Evolutionary conservation across 1,140 invertebrate species (phyloP).

Genomic region (Magallana gigas): DNA sequence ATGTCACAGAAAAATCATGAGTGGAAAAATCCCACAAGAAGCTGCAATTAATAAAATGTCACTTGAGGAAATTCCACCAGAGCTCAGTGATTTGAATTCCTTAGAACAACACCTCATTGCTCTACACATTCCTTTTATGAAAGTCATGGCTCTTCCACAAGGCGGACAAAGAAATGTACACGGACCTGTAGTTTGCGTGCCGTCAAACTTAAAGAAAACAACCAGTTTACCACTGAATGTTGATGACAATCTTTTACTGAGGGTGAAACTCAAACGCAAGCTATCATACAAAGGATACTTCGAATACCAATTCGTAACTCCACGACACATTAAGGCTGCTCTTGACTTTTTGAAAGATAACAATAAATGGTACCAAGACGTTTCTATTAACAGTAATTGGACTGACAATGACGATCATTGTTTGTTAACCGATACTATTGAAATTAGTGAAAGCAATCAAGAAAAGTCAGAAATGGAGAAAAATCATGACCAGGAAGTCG

Average conservation of each 20-base stretch:
- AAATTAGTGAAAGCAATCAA: too few species aligned
- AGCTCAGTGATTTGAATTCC: not conserved
- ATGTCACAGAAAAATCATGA: not conserved
- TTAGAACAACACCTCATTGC: not conserved
- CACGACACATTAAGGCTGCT: too few species aligned
- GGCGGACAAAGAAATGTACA: not conserved
- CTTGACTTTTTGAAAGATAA: too few species aligned
- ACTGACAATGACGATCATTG: too few species aligned
- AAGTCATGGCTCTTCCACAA: not conserved
- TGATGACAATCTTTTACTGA: not conserved
- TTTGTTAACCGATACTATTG: too few species aligned
- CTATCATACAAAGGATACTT: not conserved
- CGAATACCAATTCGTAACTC: too few species aligned
- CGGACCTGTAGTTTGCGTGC: not conserved
- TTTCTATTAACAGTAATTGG: too few species aligned
- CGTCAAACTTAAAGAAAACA: not conserved
- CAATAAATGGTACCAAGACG: too few species aligned
- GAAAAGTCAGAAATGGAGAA: too few species aligned
- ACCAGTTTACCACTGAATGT: not conserved
- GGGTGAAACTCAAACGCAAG: not conserved
- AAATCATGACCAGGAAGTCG: too few species aligned
- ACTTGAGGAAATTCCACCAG: not conserved
- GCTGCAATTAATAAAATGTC: not conserved
- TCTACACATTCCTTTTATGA: not conserved
- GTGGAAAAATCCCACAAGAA: not conserved